phyloP scores from a whole-genome alignment of 2,888 invertebrate species.

The Oegoconia quadripuncta region DNA sequence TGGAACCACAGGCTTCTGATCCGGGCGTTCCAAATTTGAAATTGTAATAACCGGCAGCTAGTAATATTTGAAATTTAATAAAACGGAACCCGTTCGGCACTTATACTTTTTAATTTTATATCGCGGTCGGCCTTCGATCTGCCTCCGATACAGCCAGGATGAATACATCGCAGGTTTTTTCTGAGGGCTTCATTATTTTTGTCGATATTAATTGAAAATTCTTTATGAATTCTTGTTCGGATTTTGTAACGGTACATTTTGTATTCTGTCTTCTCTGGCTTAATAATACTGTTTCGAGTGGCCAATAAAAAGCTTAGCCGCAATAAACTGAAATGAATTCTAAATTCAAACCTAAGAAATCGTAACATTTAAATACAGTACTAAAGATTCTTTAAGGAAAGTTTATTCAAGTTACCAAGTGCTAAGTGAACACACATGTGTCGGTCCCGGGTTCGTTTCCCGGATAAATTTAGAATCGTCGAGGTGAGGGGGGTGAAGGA shows the following conservation, averaged over 20 bases:
- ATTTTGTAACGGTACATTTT: conserved; percentile 16
- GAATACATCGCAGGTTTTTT: conserved; percentile 63
- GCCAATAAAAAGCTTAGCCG: too few species aligned
- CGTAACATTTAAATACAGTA: conserved; percentile 28
- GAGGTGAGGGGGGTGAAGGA: conserved; percentile 38
- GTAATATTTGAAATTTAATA: conserved; percentile 77
- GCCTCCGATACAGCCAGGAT: conserved; percentile 64
- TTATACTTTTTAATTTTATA: conserved; percentile 78
- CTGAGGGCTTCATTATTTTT: conserved; percentile 34
- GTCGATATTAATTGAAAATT: conserved; percentile 42
- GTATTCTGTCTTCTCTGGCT: too few species aligned
- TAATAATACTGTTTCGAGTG: too few species aligned
- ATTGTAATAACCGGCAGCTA: conserved; percentile 62
- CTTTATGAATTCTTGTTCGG: conserved; percentile 20
- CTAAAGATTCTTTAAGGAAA: conserved; percentile 32
- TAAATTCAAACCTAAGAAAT: not conserved
- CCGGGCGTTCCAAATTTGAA: conserved; percentile 59
- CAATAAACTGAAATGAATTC: too few species aligned
- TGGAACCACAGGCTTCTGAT: conserved; percentile 23
- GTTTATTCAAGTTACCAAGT: conserved; percentile 62
- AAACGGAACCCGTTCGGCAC: conserved; percentile 55
- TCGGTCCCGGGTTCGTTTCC: conserved; percentile 59
- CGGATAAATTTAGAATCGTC: conserved; percentile 65
- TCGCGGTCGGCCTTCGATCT: conserved; percentile 68
- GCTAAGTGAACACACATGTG: conserved; percentile 73